A percentile compares a stretch with the other conserved stretches of the same genome.
These are phyloP conservation scores for Typhlichthys eigenmanni DNA, from an alignment of 2,797 vertebrate genomes.

Conservation along the genomic window DNA sequence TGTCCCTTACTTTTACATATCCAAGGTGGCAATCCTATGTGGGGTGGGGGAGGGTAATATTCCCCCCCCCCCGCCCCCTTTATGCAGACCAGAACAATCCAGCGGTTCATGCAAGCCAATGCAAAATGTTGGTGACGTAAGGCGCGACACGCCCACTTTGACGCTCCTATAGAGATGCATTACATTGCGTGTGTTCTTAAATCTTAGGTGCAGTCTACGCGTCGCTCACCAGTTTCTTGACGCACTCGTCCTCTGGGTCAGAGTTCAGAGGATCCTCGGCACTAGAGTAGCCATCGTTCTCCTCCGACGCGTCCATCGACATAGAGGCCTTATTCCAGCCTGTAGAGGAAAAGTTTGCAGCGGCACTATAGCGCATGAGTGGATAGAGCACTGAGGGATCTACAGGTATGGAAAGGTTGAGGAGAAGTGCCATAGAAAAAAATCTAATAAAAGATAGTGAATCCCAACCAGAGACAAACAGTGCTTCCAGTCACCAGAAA, in stretches of 20 bases:
- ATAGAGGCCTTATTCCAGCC: constrained; percentile 90
- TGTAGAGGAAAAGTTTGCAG: constrained; percentile 48
- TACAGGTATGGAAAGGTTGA: constrained; percentile 12
- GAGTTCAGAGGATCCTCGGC: constrained; percentile 93
- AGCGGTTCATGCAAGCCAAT: too few species aligned
- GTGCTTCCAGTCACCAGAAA: constrained; percentile 4
- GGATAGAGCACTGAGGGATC: constrained; percentile 12
- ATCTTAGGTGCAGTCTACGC: not conserved
- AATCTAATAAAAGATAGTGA: constrained; percentile 22
- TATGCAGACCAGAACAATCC: too few species aligned
- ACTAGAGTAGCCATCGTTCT: constrained; percentile 93
- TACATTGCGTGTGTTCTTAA: too few species aligned
- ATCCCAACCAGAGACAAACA: constrained; percentile 20
- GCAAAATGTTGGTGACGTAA: too few species aligned
- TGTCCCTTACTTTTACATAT: too few species aligned
- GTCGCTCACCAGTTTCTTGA: constrained; percentile 86
- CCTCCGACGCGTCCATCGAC: constrained; percentile 88
- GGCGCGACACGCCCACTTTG: too few species aligned
- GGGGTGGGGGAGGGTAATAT: too few species aligned
- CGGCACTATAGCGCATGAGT: not conserved
- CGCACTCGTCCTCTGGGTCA: constrained; percentile 88
- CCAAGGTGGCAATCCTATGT: too few species aligned
- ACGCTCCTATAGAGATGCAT: too few species aligned
- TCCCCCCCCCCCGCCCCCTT: too few species aligned
- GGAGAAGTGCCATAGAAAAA: constrained; percentile 16